Base-by-base conservation (phyloP, 2,113 vertebrate species). In the Otis tarda region DNA sequence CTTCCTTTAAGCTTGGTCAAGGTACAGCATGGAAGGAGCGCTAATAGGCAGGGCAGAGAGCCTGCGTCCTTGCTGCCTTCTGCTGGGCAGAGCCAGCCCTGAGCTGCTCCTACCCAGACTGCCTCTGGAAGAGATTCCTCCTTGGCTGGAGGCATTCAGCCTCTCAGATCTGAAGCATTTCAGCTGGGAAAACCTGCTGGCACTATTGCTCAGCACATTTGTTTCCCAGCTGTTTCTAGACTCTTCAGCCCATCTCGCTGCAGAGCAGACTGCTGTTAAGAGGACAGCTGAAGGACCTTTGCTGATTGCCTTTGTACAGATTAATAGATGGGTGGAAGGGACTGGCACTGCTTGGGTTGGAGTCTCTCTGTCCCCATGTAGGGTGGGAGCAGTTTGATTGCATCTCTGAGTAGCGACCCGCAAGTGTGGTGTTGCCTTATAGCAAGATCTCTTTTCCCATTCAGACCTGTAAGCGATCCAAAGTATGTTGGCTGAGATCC, bases 1-100 rank as follows among this genome's bases (percentile, higher is more conserved):
- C 82, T 98, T 30, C 96, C 98, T 67, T 76, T 94, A 67, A 94
- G 92, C 68, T 92, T 97, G 74, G 85, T 97, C 73, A 97, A 97
- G 97, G 97, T 98, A 97, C 35, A 47, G 53, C 21, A 12, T 53
- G 18, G 14, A 83, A 45, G 53, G 8, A 63, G 9, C 21, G 6
- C n/a, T n/a, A 43, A 28, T 3, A 61, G n/a, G 23, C 20, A 41
- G 20, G 37, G 28, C 25, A 68, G 68, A 59, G 12, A 59, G 27
- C 0, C 1, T 8, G 31, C 45, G 24, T 45, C 35, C 43, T 64
- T 92, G 24, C 79, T 94, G 60, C 88, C 85, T 88, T 93, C 93
- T 92, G 56, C 77, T 91, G 90, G 76, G 41, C 35, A 90, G 69
- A 75, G 16, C 10, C 53, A 79, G 47, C 43, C 87, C 39, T 21